These are phyloP conservation scores for Excalfactoria chinensis DNA, from an alignment of 2,113 vertebrate genomes.

Conservation along the genomic window DNA sequence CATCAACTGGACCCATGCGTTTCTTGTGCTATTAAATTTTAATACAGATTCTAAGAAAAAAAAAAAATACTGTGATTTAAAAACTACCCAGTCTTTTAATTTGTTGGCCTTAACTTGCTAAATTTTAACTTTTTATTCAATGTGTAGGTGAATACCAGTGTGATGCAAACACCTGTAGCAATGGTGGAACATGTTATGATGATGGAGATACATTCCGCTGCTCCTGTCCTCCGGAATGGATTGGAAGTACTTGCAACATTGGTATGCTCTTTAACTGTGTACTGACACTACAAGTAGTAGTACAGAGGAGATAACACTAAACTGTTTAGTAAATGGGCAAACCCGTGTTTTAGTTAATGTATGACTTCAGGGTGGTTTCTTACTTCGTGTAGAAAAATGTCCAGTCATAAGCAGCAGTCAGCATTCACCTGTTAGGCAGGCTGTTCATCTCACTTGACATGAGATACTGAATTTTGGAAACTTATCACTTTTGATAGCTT, in stretches of 20 bases:
- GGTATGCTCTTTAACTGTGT: conserved; percentile 73
- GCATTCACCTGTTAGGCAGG: too few relatives aligned
- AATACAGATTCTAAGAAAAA: neutral
- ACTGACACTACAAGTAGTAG: neutral
- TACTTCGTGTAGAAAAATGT: neutral
- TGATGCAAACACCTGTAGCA: conserved; percentile 90
- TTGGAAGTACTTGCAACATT: conserved; percentile 89
- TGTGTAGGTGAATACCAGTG: conserved; percentile 91
- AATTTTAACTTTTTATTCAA: neutral
- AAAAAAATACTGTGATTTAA: neutral
- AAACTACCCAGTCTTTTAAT: neutral
- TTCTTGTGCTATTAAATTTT: neutral
- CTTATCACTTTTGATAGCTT: neutral
- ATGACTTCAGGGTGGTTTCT: neutral
- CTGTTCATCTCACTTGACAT: neutral
- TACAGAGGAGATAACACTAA: neutral
- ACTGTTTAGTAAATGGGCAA: neutral
- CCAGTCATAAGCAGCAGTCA: neutral
- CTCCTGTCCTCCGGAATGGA: conserved; percentile 88
- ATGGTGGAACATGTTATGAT: conserved; percentile 92
- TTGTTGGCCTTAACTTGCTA: neutral
- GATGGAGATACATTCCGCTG: conserved; percentile 91
- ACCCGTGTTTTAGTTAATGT: neutral
- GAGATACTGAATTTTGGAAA: neutral
- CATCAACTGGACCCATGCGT: neutral